Conservation (phyloP, 2,113 vertebrate genomes). For the Empidonax traillii region DNA sequence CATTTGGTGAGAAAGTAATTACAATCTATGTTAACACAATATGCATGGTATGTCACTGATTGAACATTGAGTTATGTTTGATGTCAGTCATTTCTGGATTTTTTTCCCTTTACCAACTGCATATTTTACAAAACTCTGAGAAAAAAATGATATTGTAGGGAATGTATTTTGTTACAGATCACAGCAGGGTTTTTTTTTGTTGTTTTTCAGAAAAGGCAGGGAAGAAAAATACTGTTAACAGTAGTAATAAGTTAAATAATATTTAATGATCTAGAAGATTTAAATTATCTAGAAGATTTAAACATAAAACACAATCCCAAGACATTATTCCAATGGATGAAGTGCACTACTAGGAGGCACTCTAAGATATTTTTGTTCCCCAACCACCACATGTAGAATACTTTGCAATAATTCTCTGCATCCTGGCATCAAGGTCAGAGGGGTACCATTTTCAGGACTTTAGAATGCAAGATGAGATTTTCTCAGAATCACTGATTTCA, state of each 20-base stretch:
- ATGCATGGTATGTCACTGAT: slow-evolving; percentile 4
- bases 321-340: not conserved
- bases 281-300: not conserved
- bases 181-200: not conserved
- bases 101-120: not conserved
- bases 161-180: not conserved
- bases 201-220: not conserved
- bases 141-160: not conserved
- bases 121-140: not conserved
- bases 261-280: not conserved
- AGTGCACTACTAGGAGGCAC: not conserved
- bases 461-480: not conserved
- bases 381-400: not conserved
- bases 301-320: not conserved
- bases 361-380: not conserved
- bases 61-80: slow-evolving; percentile 42
- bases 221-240: not conserved
- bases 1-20: slow-evolving; percentile 62
- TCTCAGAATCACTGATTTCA: not conserved
- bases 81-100: slow-evolving; percentile 36
- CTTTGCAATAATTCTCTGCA: not conserved
- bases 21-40: slow-evolving; percentile 42
- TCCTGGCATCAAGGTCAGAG: not conserved
- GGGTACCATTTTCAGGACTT: not conserved
- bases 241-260: not conserved